These are phyloP conservation scores for Oriolus oriolus DNA, from an alignment of 2,113 vertebrate species.

Conservation along the genomic window DNA sequence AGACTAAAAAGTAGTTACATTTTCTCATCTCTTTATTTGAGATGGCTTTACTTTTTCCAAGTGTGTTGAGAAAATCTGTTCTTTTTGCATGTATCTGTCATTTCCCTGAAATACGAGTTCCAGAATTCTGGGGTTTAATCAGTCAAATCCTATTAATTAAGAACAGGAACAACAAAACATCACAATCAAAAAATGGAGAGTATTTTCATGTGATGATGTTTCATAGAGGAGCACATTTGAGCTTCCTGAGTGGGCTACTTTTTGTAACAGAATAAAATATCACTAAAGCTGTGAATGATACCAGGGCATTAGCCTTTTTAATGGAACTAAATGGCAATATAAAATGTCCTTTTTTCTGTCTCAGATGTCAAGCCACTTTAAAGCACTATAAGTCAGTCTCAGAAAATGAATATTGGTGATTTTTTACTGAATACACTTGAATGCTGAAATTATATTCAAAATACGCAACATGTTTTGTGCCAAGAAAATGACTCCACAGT, in stretches of 20 bases:
- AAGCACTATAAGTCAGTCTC: not conserved
- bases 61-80: not conserved
- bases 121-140: not conserved
- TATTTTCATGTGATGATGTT: not conserved
- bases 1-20: not conserved
- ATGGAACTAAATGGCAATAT: not conserved
- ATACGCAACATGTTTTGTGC: not conserved
- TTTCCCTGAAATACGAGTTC: not conserved
- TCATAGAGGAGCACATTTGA: not conserved
- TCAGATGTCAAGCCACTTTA: not conserved
- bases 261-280: not conserved
- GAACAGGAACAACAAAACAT: not conserved
- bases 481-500: slow-evolving; percentile 26
- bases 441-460: not conserved
- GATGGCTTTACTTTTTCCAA: not conserved
- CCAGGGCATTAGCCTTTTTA: not conserved
- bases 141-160: not conserved
- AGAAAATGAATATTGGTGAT: not conserved
- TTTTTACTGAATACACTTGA: not conserved
- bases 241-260: not conserved
- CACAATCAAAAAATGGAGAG: not conserved
- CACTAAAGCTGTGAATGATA: not conserved
- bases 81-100: not conserved
- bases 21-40: not conserved
- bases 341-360: not conserved